Conservation (phyloP, 2,888 invertebrate genomes). For the Pristionchus japonicus region DNA sequence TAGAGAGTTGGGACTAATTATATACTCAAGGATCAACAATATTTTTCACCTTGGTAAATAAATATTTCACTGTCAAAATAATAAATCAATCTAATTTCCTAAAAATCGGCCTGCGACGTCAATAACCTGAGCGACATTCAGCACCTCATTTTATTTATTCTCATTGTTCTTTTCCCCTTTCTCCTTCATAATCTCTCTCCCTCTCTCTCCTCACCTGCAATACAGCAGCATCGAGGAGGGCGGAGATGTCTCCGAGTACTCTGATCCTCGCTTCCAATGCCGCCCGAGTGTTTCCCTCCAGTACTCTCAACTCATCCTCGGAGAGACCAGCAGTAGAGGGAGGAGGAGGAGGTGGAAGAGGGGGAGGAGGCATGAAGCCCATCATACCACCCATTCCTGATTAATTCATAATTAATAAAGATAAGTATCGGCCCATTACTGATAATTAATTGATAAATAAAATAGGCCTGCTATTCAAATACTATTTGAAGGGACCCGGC, state of each 20-base stretch:
- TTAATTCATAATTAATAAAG: neutral
- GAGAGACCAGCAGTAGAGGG: slow-evolving; percentile 80
- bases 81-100: too few relatives aligned
- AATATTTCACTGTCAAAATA: too few relatives aligned
- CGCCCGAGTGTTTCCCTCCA: slow-evolving; percentile 91
- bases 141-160: too few relatives aligned
- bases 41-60: too few relatives aligned
- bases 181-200: neutral
- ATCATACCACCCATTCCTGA: neutral
- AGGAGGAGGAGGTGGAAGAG: slow-evolving; percentile 78
- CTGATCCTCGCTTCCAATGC: slow-evolving; percentile 92
- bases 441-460: too few relatives aligned
- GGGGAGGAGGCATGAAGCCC: slow-evolving; percentile 50
- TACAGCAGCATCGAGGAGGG: slow-evolving; percentile 92
- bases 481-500: too few relatives aligned
- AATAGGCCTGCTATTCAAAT: too few relatives aligned
- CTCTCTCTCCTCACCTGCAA: slow-evolving; percentile 82
- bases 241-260: slow-evolving; percentile 87
- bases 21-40: neutral
- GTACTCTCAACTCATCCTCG: slow-evolving; percentile 86
- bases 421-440: too few relatives aligned
- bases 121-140: too few relatives aligned
- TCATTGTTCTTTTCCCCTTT: neutral
- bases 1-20: neutral
- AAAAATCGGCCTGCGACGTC: too few relatives aligned